Conservation (phyloP, 1,140 invertebrate species). For the Luehdorfia chinensis region DNA sequence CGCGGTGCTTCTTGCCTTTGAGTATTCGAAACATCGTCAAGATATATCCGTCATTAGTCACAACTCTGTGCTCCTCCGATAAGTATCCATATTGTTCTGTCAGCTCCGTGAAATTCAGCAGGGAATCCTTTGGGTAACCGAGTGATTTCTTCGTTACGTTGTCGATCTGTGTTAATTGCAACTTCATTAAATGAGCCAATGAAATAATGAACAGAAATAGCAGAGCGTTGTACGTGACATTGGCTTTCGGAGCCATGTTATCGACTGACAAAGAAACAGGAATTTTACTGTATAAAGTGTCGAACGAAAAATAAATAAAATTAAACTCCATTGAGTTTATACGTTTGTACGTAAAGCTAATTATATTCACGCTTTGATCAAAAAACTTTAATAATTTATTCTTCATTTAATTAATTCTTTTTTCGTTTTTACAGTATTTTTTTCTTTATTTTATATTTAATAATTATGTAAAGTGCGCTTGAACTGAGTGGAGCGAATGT, state of each 20-base stretch:
- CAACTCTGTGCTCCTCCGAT: constrained; percentile 33
- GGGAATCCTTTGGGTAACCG: constrained; percentile 19
- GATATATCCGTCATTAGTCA: constrained; percentile 70
- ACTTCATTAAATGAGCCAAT: neutral
- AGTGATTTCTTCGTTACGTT: constrained; percentile 3
- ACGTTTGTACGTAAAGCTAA: no score
- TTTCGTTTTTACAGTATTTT: no score
- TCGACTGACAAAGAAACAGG: no score
- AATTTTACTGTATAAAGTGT: no score
- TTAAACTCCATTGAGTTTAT: no score
- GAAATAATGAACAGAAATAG: neutral
- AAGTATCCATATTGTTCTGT: constrained; percentile 33
- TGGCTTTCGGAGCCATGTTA: constrained; percentile 40
- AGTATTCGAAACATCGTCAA: constrained; percentile 58
- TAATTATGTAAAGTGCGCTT: no score
- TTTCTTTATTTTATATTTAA: no score
- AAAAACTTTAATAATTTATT: no score
- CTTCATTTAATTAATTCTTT: no score
- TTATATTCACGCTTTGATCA: no score
- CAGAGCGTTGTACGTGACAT: constrained; percentile 4
- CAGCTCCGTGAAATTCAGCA: constrained; percentile 38
- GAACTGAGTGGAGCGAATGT: no score
- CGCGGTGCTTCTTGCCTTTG: constrained; percentile 21
- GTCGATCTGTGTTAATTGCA: neutral
- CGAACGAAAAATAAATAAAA: no score